Evolutionary conservation across 2,113 vertebrate genomes (phyloP).

Genomic region (Erythrocercus mccallii): DNA sequence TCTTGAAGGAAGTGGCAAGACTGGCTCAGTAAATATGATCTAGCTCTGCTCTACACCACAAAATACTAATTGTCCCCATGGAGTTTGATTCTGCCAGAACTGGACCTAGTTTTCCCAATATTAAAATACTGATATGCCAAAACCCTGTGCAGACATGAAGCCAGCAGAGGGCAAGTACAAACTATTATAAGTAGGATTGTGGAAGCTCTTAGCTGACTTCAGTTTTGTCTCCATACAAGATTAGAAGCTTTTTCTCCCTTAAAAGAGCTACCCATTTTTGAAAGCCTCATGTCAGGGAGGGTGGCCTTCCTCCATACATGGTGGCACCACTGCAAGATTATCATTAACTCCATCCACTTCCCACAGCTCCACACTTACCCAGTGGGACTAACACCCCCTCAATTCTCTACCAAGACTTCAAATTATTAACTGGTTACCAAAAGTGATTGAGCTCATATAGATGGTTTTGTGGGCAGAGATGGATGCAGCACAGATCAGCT

Average conservation of each 20-base stretch:
- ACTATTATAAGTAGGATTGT: neutral
- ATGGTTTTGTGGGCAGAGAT: neutral
- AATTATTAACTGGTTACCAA: neutral
- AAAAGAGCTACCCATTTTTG: neutral
- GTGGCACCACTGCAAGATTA: neutral
- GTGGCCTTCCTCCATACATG: rapidly evolving
- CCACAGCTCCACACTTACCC: neutral
- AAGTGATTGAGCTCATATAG: neutral
- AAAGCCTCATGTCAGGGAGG: neutral
- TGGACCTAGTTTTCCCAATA: neutral
- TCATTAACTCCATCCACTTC: neutral
- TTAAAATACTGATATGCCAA: neutral
- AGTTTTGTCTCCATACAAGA: neutral
- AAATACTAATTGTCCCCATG: neutral
- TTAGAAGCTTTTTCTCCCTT: neutral
- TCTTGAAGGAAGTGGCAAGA: neutral
- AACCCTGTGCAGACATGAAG: neutral
- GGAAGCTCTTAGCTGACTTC: neutral
- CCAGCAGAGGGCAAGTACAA: neutral
- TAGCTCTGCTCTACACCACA: neutral
- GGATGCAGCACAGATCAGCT: neutral
- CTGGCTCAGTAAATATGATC: neutral
- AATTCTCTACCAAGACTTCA: neutral
- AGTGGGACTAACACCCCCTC: neutral
- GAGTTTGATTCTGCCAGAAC: neutral